Evolutionary conservation across 2,797 vertebrate species (phyloP).

Genomic region (Onychomys torridus): DNA sequence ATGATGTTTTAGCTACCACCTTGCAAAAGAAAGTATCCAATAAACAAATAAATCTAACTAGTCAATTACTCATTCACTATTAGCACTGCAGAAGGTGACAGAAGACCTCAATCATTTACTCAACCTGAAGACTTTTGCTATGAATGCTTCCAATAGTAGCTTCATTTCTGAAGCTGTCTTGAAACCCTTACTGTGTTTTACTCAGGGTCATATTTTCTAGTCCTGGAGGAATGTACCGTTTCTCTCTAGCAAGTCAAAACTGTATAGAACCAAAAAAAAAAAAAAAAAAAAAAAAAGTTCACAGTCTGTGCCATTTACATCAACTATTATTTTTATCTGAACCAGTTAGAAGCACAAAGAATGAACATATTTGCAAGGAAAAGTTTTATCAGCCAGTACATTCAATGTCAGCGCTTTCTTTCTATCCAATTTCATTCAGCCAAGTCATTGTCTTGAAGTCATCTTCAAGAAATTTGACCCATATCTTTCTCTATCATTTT

Average conservation of each 20-base stretch:
- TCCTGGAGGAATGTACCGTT: neutral
- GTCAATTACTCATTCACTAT: neutral
- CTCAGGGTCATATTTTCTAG: neutral
- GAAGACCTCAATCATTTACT: neutral
- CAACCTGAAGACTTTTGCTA: neutral
- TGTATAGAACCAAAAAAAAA: neutral
- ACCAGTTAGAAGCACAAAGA: neutral
- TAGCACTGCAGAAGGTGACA: neutral
- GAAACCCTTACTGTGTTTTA: neutral
- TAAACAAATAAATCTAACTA: slow-evolving; percentile 13
- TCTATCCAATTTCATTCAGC: neutral
- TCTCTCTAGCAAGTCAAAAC: neutral
- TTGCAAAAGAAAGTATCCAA: neutral
- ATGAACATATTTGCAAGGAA: slow-evolving; percentile 12
- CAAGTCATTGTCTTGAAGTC: neutral
- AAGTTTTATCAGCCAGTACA: neutral
- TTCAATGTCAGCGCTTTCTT: neutral
- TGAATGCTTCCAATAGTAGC: neutral
- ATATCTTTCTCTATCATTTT: neutral
- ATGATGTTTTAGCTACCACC: neutral
- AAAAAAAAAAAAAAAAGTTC: neutral
- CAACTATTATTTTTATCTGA: neutral
- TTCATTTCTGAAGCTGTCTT: neutral
- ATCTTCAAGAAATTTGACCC: neutral
- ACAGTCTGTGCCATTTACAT: neutral